Evolutionary conservation across 2,797 vertebrate genomes (phyloP).

Genomic region (Rhynchonycteris naso): DNA sequence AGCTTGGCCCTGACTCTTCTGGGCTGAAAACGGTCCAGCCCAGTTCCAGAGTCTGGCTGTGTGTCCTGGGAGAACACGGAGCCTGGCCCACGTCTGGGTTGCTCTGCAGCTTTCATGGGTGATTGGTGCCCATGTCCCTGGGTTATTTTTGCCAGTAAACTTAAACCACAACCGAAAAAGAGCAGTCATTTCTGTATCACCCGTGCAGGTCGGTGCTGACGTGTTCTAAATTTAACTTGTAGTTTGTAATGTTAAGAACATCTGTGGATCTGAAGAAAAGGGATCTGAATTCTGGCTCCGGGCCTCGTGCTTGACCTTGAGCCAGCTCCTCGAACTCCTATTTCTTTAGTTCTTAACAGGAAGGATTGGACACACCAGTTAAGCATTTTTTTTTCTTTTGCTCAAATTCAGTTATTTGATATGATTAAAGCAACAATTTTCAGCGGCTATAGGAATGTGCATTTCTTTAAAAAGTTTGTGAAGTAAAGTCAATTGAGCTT

Average conservation of each 20-base stretch:
- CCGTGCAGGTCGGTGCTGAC: neutral
- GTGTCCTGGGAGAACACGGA: accelerated
- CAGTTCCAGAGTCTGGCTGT: neutral
- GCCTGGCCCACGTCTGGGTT: neutral
- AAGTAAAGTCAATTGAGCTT: neutral
- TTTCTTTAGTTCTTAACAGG: neutral
- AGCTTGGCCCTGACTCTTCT: neutral
- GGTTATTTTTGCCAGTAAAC: neutral
- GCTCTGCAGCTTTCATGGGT: neutral
- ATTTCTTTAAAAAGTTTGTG: neutral
- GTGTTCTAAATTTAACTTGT: neutral
- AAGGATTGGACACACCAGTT: neutral
- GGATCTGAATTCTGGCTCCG: neutral
- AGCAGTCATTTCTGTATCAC: neutral
- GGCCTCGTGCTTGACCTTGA: neutral
- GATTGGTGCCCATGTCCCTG: neutral
- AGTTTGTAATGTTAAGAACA: neutral
- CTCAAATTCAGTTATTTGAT: neutral
- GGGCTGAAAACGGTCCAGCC: neutral
- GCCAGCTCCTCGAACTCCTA: neutral
- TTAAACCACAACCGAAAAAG: neutral
- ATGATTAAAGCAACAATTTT: neutral
- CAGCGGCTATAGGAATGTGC: neutral
- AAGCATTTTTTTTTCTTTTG: neutral
- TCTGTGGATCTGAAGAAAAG: neutral